Conservation (phyloP, 2,888 invertebrate species). For the Amphipyra berbera region DNA sequence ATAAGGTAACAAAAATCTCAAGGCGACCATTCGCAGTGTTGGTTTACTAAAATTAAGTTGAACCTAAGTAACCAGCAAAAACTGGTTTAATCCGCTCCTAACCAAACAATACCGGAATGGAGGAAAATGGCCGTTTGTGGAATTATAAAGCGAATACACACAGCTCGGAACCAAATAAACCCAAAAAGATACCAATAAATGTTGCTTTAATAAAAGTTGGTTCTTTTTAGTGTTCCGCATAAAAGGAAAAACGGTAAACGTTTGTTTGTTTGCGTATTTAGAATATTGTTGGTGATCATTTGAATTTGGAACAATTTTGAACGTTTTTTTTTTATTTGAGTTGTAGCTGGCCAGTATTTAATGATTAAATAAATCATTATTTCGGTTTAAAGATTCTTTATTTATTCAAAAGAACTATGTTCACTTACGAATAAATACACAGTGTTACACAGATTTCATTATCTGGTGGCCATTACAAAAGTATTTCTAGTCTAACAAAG, state of each 20-base stretch:
- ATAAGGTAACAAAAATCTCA: constrained; percentile 53
- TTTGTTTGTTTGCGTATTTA: constrained; percentile 25
- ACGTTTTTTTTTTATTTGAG: background rate
- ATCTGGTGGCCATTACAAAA: too few species aligned
- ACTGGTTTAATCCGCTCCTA: constrained; percentile 69
- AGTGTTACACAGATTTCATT: too few species aligned
- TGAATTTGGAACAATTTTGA: background rate
- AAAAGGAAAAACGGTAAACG: constrained; percentile 37
- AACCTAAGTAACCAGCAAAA: constrained; percentile 63
- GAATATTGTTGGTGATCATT: constrained; percentile 16
- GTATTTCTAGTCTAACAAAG: too few species aligned
- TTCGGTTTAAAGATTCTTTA: too few species aligned
- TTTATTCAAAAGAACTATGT: too few species aligned
- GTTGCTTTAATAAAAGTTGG: constrained; percentile 52
- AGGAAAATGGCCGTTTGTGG: constrained; percentile 61
- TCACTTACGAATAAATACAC: too few species aligned
- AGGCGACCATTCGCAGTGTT: constrained; percentile 56
- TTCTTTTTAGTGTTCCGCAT: constrained; percentile 39
- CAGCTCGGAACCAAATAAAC: constrained; percentile 55
- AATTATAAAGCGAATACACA: constrained; percentile 57
- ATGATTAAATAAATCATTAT: too few species aligned
- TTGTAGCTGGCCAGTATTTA: too few species aligned
- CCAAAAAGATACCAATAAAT: constrained; percentile 54
- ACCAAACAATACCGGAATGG: constrained; percentile 66
- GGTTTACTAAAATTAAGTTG: constrained; percentile 62